Base-by-base conservation (phyloP, 1,140 invertebrate genomes). In the Agrilus planipennis region DNA sequence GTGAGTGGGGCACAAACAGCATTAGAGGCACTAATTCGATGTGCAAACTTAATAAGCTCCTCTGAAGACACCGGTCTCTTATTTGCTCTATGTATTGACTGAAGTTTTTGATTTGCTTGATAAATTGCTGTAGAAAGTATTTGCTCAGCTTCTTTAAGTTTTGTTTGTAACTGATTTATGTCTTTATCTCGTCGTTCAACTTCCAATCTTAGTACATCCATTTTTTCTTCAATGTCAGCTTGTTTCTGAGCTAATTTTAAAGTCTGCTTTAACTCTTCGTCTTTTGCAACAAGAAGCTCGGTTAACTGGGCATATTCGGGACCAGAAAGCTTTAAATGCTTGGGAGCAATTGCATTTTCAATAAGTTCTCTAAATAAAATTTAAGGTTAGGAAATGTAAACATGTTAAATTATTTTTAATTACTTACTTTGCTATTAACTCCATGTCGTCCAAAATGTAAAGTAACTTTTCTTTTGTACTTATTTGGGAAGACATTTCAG, bases 11-110 rank as follows among this genome's bases (percentile, higher is more conserved):
- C 91, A 57, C 90, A 92, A 15, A 97, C 86, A 16, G 92, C 89
- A 73, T 95, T 92, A 11, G 90, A 92, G n/a, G 91, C 87, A 63
- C 89, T 94, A 53, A 98, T 96, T 57, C 89, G 77, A 62, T 85
- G 81, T 27, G 84, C 83, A 70, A 88, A 93, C 64, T 90, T 90
- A 36, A 94, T 90, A 1, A 94, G 65, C 50, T 94, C 89, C 62
- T 94, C 89, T 1, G 88, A 89, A 20, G 81, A 75, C 0, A 92
- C 83, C 4, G 84, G 83, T 42, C 78, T 70, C 41, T 81, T 80
- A 51, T 87, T 85, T 1, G 89, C 88, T 54, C 81, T 64, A 20
- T 75, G 67, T 25, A 97, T 94, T 10, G 88, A 88, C 42, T 88
- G 77, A n/a, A 96, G 65, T 61, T 96, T 96, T 58, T 95, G 90